phyloP scores from a whole-genome alignment of 2,888 invertebrate species.

The Sturmia bella region DNA sequence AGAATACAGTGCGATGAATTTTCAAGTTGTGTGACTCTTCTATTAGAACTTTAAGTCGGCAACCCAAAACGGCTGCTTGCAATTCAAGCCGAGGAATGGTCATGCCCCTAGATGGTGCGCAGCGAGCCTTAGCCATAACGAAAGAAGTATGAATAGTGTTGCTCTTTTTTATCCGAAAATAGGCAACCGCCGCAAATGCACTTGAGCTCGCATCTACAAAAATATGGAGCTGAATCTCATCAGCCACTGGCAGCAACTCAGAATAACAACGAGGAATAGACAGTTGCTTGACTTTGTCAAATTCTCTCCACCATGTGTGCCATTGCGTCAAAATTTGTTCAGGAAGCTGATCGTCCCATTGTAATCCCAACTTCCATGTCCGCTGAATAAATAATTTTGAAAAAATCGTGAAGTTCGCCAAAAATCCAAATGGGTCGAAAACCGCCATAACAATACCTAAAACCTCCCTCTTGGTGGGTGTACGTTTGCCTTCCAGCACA shows the following conservation, averaged over 20 bases:
- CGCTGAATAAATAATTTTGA: conserved; percentile 56
- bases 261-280: conserved; percentile 57
- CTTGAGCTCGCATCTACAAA: conserved; percentile 64
- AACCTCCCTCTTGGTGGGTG: conserved; percentile 71
- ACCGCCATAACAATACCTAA: conserved; percentile 72
- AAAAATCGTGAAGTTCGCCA: conserved; percentile 69
- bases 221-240: conserved; percentile 56
- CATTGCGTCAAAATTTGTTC: conserved; percentile 39
- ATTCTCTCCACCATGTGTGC: conserved; percentile 51
- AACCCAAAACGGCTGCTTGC: too few species aligned
- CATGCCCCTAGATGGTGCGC: conserved; percentile 8
- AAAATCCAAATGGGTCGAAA: conserved; percentile 73
- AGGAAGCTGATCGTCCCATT: conserved; percentile 66
- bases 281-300: conserved; percentile 41
- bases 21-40: too few species aligned
- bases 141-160: conserved; percentile 58
- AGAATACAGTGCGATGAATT: too few species aligned
- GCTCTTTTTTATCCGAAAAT: conserved; percentile 51
- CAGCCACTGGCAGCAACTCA: conserved; percentile 21
- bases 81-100: conserved; percentile 23
- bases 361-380: conserved; percentile 49
- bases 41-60: too few species aligned
- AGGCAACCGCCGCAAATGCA: conserved; percentile 65
- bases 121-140: conserved; percentile 58
- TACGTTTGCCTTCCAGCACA: conserved; percentile 56